Conservation (phyloP, 2,113 vertebrate species). For the Ursus arctos region DNA sequence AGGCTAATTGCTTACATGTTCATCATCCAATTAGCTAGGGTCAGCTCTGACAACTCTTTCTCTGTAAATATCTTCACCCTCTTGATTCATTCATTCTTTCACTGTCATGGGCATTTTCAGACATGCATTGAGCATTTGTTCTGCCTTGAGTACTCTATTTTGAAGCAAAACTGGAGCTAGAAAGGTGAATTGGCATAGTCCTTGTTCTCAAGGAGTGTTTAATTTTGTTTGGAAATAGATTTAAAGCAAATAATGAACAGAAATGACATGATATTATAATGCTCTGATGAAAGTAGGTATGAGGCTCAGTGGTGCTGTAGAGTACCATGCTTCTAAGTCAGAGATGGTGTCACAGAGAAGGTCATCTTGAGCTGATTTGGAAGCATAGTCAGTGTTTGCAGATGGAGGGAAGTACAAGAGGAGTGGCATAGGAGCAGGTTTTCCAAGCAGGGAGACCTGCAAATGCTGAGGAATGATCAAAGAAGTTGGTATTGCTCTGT, state of each 20-base stretch:
- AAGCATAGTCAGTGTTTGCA: neutral
- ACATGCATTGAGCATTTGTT: neutral
- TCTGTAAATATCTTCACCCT: neutral
- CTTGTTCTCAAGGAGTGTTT: neutral
- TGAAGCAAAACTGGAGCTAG: neutral
- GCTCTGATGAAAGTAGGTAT: neutral
- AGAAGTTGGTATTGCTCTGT: neutral
- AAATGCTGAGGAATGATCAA: neutral
- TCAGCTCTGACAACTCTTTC: constrained; percentile 12
- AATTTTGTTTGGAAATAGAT: neutral
- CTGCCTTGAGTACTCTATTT: neutral
- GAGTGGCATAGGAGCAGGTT: neutral
- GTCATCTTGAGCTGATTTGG: neutral
- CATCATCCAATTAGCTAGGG: constrained; percentile 51
- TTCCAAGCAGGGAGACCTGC: neutral
- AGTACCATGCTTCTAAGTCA: neutral
- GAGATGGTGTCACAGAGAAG: neutral
- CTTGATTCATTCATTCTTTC: constrained; percentile 1
- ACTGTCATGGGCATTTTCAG: neutral
- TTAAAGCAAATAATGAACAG: neutral
- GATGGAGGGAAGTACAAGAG: neutral
- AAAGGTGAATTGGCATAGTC: neutral
- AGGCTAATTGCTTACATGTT: constrained; percentile 37
- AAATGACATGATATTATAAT: neutral
- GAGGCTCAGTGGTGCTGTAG: neutral